phyloP scores from a whole-genome alignment of 2,113 vertebrate species.

The Vireo altiloquus region DNA sequence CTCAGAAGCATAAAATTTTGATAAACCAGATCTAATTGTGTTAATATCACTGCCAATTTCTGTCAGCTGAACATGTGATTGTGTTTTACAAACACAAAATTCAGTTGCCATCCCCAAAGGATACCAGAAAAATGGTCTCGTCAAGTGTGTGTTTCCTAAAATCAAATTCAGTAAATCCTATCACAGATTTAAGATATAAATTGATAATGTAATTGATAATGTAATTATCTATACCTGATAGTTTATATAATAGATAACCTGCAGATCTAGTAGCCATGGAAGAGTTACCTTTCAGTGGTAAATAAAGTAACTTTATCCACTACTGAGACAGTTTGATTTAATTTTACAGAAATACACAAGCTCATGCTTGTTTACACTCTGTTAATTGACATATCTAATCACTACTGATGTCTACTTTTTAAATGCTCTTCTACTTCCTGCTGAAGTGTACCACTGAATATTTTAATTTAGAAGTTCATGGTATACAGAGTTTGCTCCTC shows the following conservation, averaged over 20 bases:
- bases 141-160: neutral
- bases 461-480: neutral
- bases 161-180: neutral
- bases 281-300: neutral
- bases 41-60: neutral
- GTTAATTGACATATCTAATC: neutral
- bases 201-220: neutral
- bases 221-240: neutral
- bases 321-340: neutral
- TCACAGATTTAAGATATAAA: neutral
- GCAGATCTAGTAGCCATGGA: neutral
- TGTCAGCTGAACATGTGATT: neutral
- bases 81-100: constrained; percentile 1
- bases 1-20: neutral
- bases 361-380: neutral
- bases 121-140: neutral
- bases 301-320: neutral
- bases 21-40: neutral
- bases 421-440: neutral
- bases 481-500: neutral
- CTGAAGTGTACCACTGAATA: neutral
- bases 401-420: neutral
- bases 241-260: neutral
- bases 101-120: neutral
- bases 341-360: neutral